phyloP scores from a whole-genome alignment of 1,140 invertebrate genomes.

The Brachionus manjavacas region DNA sequence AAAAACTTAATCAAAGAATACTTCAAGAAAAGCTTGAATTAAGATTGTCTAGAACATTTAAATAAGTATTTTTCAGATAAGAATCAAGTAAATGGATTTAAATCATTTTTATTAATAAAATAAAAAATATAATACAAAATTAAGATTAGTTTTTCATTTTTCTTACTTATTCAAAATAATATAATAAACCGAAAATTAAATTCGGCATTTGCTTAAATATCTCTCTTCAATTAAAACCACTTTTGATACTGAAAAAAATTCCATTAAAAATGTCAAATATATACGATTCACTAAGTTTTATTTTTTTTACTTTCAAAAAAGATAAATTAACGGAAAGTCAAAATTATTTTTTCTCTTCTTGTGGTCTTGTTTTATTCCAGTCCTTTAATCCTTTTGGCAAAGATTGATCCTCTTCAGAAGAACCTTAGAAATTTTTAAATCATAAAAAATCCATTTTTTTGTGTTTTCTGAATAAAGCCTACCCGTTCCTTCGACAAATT shows the following conservation, averaged over 20 bases:
- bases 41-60: no score
- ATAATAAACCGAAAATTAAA: background rate
- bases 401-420: constrained; percentile 88
- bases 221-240: background rate
- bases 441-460: background rate
- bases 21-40: no score
- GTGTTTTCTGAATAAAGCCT: background rate
- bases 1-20: no score
- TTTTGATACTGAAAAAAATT: background rate
- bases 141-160: background rate
- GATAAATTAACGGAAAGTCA: background rate
- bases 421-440: constrained; percentile 66
- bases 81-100: background rate
- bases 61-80: no score
- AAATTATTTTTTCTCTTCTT: constrained; percentile 34
- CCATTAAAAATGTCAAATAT: background rate
- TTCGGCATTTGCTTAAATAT: background rate
- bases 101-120: background rate
- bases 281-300: constrained; percentile 4
- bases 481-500: constrained; percentile 98
- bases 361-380: constrained; percentile 69
- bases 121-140: background rate
- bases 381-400: constrained; percentile 89
- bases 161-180: background rate
- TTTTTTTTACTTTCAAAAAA: background rate